Conservation (phyloP, 2,888 invertebrate species). For the Sminthurinus aureus region DNA sequence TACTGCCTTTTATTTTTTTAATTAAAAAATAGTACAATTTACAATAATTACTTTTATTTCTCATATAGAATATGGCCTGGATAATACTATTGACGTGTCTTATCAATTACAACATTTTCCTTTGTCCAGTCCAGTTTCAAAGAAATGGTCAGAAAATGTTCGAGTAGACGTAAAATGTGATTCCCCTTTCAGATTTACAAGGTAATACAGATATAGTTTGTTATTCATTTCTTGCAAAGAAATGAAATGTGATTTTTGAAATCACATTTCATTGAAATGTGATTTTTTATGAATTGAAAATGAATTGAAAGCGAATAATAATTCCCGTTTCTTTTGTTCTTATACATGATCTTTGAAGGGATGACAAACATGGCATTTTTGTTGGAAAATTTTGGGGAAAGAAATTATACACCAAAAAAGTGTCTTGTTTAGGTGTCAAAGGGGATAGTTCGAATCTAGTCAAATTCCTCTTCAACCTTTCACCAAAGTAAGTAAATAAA, state of each 20-base stretch:
- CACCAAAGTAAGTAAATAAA: constrained; percentile 10
- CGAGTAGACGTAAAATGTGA: constrained; percentile 67
- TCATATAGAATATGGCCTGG: constrained; percentile 65
- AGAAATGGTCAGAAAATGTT: constrained; percentile 84
- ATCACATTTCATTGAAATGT: too few species aligned
- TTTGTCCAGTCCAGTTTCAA: constrained; percentile 79
- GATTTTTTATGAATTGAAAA: too few species aligned
- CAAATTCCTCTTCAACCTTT: not conserved
- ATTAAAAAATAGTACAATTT: too few species aligned
- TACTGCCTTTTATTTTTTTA: too few species aligned
- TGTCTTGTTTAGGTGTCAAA: constrained; percentile 25
- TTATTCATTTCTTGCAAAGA: too few species aligned
- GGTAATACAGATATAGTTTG: too few species aligned
- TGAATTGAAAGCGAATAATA: too few species aligned
- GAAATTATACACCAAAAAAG: not conserved
- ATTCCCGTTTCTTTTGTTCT: too few species aligned
- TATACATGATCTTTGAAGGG: too few species aligned
- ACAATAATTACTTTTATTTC: constrained; percentile 22
- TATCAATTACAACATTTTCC: constrained; percentile 85
- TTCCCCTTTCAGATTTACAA: constrained; percentile 32
- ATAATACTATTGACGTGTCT: constrained; percentile 74
- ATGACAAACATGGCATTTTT: not conserved
- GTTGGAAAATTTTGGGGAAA: not conserved
- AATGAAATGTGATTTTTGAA: not conserved
- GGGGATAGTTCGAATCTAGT: constrained; percentile 18